These are phyloP conservation scores for Drosophila austrosaltans DNA, from an alignment of 2,888 invertebrate genomes.

Conservation along the genomic window DNA sequence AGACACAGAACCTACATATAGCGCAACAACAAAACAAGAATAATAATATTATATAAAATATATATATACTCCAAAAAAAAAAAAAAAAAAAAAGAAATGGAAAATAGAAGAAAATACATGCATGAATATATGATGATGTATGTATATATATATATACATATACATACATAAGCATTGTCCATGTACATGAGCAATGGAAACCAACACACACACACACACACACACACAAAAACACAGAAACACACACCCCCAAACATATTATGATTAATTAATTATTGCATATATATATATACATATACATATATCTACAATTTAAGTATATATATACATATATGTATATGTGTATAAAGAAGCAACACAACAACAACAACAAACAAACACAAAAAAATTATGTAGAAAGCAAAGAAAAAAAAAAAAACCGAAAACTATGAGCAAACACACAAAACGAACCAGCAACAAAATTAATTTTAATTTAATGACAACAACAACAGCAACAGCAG, in stretches of 20 bases:
- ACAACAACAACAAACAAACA: slow-evolving; percentile 21
- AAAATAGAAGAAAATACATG: slow-evolving; percentile 41
- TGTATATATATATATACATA: slow-evolving; percentile 41
- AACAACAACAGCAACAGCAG: slow-evolving; percentile 51
- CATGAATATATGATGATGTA: slow-evolving; percentile 25
- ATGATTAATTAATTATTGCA: slow-evolving; percentile 74
- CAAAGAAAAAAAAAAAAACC: slow-evolving; percentile 24
- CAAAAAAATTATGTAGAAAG: slow-evolving; percentile 37
- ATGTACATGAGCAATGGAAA: slow-evolving; percentile 55
- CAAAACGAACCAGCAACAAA: slow-evolving; percentile 51
- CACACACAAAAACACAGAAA: slow-evolving; percentile 56
- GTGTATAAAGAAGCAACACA: slow-evolving; percentile 12
- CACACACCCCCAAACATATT: slow-evolving; percentile 54
- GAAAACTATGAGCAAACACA: slow-evolving; percentile 50
- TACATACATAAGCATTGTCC: slow-evolving; percentile 45
- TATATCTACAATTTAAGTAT: slow-evolving; percentile 22
- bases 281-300: slow-evolving; percentile 46
- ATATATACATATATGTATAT: neutral
- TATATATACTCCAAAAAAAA: slow-evolving; percentile 54
- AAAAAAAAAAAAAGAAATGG: slow-evolving; percentile 40
- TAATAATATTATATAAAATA: slow-evolving; percentile 23
- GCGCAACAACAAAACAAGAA: slow-evolving; percentile 41
- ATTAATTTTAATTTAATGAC: slow-evolving; percentile 74
- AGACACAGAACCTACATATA: slow-evolving; percentile 54
- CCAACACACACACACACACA: slow-evolving; percentile 50